Evolutionary conservation across 2,113 vertebrate genomes (phyloP).

Genomic region (Pygoscelis antarcticus): DNA sequence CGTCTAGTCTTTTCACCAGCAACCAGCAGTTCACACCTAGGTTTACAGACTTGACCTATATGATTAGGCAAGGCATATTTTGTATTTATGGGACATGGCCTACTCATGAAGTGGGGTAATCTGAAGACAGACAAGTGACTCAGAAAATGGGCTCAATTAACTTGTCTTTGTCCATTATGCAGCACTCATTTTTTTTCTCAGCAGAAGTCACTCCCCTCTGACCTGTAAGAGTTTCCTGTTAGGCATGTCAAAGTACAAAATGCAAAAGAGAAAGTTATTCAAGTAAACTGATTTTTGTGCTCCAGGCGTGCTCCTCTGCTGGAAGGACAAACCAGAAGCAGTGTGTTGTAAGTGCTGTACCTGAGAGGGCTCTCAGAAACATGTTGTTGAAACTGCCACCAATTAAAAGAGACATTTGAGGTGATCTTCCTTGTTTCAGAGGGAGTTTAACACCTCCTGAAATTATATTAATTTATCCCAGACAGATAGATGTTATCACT

Average conservation of each 20-base stretch:
- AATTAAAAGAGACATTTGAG: not conserved
- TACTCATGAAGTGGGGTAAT: not conserved
- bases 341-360: not conserved
- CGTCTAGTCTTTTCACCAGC: conserved; percentile 37
- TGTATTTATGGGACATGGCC: conserved; percentile 12
- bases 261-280: not conserved
- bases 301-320: not conserved
- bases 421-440: not conserved
- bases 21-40: conserved; percentile 42
- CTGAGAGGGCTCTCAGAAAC: not conserved
- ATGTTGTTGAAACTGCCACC: not conserved
- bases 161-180: conserved; percentile 18
- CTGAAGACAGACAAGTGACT: conserved; percentile 30
- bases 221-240: not conserved
- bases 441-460: not conserved
- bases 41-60: conserved; percentile 23
- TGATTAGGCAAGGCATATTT: conserved; percentile 35
- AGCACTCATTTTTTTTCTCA: not conserved
- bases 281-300: not conserved
- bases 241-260: not conserved
- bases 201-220: conserved; percentile 19
- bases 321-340: not conserved
- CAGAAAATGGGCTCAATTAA: conserved; percentile 11
- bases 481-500: not conserved
- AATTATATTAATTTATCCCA: not conserved